Conservation (phyloP, 2,888 invertebrate genomes). For the Agrochola lota region DNA sequence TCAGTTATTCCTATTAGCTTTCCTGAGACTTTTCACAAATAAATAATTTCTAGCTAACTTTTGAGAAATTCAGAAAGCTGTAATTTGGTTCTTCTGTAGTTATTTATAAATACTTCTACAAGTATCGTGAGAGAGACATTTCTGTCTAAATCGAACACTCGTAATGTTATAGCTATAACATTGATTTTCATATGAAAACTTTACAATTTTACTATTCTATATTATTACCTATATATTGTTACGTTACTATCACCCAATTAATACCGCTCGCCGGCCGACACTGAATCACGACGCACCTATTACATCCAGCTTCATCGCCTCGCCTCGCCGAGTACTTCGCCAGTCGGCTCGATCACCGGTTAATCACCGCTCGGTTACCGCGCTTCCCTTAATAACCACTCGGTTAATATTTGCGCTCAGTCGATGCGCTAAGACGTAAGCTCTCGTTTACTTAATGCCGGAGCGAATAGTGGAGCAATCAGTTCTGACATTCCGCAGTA, state of each 20-base stretch:
- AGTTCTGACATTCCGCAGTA: conserved; percentile 24
- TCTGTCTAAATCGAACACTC: no score
- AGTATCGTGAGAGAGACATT: not conserved
- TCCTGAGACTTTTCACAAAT: not conserved
- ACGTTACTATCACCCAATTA: conserved; percentile 36
- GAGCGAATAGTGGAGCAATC: conserved; percentile 38
- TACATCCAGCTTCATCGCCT: conserved; percentile 19
- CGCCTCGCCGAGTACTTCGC: not conserved
- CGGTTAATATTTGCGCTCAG: conserved; percentile 36
- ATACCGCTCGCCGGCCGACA: conserved; percentile 9
- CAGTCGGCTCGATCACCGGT: conserved; percentile 10
- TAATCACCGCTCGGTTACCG: conserved; percentile 24
- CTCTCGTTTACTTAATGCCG: conserved; percentile 37
- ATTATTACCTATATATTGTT: not conserved
- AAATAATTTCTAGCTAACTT: not conserved
- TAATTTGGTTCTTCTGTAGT: not conserved
- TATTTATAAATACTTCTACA: not conserved
- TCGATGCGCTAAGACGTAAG: conserved; percentile 16
- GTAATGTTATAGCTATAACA: not conserved
- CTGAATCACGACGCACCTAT: conserved; percentile 34
- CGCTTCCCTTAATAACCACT: conserved; percentile 32
- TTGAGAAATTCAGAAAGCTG: not conserved
- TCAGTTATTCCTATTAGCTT: not conserved
- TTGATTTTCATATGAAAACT: not conserved
- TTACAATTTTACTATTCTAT: no score